Percentiles rank a stretch among this genome's conserved stretches.
These are phyloP conservation scores for Columba guinea DNA, from an alignment of 2,797 vertebrate genomes.

Conservation along the genomic window DNA sequence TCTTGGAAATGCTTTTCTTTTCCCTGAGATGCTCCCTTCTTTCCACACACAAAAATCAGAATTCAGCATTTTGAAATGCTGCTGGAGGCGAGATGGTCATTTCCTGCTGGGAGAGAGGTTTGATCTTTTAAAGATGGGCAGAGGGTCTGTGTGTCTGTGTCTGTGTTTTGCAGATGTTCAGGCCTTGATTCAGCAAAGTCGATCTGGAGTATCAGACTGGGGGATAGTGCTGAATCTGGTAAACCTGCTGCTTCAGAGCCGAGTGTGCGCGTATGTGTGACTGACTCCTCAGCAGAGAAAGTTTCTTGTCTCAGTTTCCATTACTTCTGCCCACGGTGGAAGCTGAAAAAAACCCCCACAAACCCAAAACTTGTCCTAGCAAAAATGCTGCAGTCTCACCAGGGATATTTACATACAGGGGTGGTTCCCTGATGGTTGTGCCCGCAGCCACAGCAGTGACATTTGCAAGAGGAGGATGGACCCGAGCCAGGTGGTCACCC, in stretches of 20 bases:
- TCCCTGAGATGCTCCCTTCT: constrained; percentile 13
- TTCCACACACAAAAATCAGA: constrained; percentile 19
- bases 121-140: constrained; percentile 26
- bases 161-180: constrained; percentile 18
- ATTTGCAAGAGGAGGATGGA: not conserved
- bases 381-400: not conserved
- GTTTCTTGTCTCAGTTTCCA: constrained; percentile 3
- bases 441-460: not conserved
- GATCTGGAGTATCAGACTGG: not conserved
- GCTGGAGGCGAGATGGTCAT: constrained; percentile 31
- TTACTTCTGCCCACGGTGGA: rapidly evolving
- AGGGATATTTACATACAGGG: not conserved
- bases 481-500: not conserved
- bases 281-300: not conserved
- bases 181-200: constrained; percentile 29
- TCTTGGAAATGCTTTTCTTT: constrained; percentile 38
- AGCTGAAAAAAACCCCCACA: not conserved
- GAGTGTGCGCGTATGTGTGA: rapidly evolving
- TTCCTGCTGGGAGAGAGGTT: constrained; percentile 44
- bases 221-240: not conserved
- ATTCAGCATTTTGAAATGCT: constrained; percentile 27
- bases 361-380: not conserved
- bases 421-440: rapidly evolving
- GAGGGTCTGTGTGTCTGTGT: not conserved
- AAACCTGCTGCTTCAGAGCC: not conserved